Base-by-base conservation (phyloP, 2,113 vertebrate species). In the Tupaia chinensis region DNA sequence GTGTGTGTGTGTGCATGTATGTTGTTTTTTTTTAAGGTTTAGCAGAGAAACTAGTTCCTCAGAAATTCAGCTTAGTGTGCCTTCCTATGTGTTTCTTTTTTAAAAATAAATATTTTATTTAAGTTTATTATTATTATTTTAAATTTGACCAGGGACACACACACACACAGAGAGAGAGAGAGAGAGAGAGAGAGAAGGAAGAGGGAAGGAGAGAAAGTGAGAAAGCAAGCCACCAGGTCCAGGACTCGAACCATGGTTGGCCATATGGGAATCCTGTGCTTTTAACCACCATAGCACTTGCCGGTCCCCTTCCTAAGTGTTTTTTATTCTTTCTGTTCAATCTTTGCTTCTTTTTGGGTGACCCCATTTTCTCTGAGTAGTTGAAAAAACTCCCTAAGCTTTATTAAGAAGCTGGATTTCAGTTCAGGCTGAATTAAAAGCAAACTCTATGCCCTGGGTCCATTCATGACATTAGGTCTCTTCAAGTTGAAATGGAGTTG, bases 351-450 rank as follows among this genome's bases (percentile, higher is more conserved):
- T 72, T 61, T 90, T 95, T 92, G 56, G 58, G 69, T 60, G 94
- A 84, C 12, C 7, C 5, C 56, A 34, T 78, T 74, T 78, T 27
- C 60, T 82, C 69, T 80, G 81, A 95, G 66, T 60, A 69, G 54
- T 9, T 82, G 80, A 69, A 93, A 96, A 87, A 89, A 19, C 32
- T 81, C 63, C 70, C 3, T 70, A 27, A 79, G 66, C 19, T 96
- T 96, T 94, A 66, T 92, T 80, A 70, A 61, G 76, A 95, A 93
- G n/a, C 66, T n/a, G 58, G 60, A 77, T 53, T 69, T 72, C 69
- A 89, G 93, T 60, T 96, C 72, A 73, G 54, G 32, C 53, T 69
- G 83, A 96, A 89, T 93, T 93, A 63, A 94, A 95, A 96, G 91
- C 76, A 96, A 96, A 87, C 60, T 32, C 29, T 58, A 53, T 19